Evolutionary conservation across 2,113 vertebrate genomes (phyloP).

Genomic region (Chaetura pelagica): DNA sequence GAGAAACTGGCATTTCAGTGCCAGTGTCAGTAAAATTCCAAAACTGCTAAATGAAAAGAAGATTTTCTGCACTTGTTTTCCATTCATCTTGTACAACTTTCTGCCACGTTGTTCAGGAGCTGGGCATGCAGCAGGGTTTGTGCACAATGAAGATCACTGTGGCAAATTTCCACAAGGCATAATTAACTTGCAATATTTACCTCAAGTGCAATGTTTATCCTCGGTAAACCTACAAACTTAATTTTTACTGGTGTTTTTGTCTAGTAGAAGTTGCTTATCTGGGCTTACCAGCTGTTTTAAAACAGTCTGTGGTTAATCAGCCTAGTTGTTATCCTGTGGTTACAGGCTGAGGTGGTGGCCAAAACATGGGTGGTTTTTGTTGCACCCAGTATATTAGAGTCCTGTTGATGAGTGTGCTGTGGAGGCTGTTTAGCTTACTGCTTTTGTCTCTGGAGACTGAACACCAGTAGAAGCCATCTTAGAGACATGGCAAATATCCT

Average conservation of each 20-base stretch:
- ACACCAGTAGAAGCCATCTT: background rate
- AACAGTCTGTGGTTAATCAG: background rate
- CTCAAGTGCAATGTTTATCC: background rate
- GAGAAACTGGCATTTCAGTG: background rate
- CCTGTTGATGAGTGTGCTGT: background rate
- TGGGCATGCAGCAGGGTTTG: background rate
- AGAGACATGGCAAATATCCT: background rate
- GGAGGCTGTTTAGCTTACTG: background rate
- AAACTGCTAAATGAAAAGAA: background rate
- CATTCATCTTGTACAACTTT: background rate
- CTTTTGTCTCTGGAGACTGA: background rate
- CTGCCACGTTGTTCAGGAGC: background rate
- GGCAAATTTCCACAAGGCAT: background rate
- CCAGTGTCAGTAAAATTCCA: background rate
- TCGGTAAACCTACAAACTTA: background rate
- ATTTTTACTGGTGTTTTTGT: background rate
- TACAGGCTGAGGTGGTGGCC: background rate
- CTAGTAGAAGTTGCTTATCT: slow-evolving; percentile 1
- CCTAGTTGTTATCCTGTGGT: background rate
- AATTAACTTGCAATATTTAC: background rate
- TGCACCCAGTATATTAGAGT: background rate
- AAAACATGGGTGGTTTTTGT: background rate
- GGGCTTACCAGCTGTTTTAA: background rate
- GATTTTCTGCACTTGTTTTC: background rate
- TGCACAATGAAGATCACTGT: background rate